phyloP scores from a whole-genome alignment of 2,113 vertebrate species.

The Centropristis striata region DNA sequence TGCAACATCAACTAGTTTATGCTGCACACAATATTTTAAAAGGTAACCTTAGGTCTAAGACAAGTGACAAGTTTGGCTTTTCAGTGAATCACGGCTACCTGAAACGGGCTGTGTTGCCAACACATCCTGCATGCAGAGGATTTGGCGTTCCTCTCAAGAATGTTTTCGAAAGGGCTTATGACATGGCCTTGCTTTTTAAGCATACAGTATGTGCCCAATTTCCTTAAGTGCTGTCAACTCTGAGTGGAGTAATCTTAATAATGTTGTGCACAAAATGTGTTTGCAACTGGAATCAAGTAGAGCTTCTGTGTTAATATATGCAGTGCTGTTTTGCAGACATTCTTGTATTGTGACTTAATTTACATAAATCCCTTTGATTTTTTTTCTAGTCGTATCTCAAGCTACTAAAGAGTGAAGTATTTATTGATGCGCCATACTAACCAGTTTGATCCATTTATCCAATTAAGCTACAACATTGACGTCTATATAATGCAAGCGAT shows the following conservation, averaged over 20 bases:
- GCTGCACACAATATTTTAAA: slow-evolving; percentile 30
- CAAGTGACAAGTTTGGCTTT: slow-evolving; percentile 28
- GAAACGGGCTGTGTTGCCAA: background rate
- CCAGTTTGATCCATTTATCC: background rate
- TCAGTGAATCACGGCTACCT: slow-evolving; percentile 15
- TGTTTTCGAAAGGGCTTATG: slow-evolving; percentile 18
- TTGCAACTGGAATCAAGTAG: slow-evolving; percentile 22
- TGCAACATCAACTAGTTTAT: background rate
- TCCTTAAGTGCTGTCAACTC: slow-evolving; percentile 42
- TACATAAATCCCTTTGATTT: slow-evolving; percentile 29
- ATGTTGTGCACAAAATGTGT: slow-evolving; percentile 32
- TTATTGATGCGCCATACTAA: background rate
- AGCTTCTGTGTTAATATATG: slow-evolving; percentile 23
- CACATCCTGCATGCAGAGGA: slow-evolving; percentile 8
- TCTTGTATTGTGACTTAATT: slow-evolving; percentile 31
- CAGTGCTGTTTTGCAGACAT: slow-evolving; percentile 39
- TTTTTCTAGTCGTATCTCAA: slow-evolving; percentile 16
- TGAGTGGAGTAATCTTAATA: slow-evolving; percentile 44
- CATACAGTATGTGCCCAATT: slow-evolving; percentile 30
- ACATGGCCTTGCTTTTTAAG: slow-evolving; percentile 12
- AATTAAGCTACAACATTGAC: too few species aligned
- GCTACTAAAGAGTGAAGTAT: background rate
- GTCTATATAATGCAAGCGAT: too few species aligned
- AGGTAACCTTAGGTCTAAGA: slow-evolving; percentile 3
- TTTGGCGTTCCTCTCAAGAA: slow-evolving; percentile 6